Conservation (phyloP, 2,113 vertebrate species). For the Bostrychus sinensis region DNA sequence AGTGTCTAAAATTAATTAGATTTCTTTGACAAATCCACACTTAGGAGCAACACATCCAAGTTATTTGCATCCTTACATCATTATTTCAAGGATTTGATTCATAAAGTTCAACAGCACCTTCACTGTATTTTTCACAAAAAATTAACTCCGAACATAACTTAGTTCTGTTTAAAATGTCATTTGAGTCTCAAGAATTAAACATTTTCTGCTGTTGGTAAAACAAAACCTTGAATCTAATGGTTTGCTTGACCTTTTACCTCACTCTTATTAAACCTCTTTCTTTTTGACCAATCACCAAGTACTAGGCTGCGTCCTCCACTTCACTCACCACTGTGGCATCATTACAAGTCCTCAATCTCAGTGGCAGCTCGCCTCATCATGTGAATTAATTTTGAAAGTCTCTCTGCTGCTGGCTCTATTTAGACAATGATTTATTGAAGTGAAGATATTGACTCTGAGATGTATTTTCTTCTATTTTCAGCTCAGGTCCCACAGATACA, state of each 20-base stretch:
- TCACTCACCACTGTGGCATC: slow-evolving; percentile 22
- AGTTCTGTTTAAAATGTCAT: background rate
- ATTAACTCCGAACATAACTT: too few relatives aligned
- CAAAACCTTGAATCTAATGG: slow-evolving; percentile 30
- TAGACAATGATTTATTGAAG: slow-evolving; percentile 49
- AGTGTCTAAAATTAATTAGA: background rate
- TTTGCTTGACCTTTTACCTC: slow-evolving; percentile 24
- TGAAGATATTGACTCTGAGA: slow-evolving; percentile 39
- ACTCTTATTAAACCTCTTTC: slow-evolving; percentile 12
- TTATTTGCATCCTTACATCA: too few relatives aligned
- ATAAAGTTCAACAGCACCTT: too few relatives aligned
- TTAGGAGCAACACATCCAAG: background rate
- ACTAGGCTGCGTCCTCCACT: slow-evolving; percentile 28
- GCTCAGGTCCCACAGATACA: slow-evolving; percentile 5
- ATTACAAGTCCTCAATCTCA: slow-evolving; percentile 32
- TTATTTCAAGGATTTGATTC: too few relatives aligned
- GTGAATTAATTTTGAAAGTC: slow-evolving; percentile 45
- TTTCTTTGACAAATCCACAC: background rate
- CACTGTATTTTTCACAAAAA: too few relatives aligned
- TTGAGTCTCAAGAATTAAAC: background rate
- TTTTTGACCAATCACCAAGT: slow-evolving; percentile 33
- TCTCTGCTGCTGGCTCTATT: slow-evolving; percentile 31
- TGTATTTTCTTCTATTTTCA: slow-evolving; percentile 39
- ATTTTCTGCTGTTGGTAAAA: background rate
- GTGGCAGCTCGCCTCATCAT: slow-evolving; percentile 24